phyloP scores from a whole-genome alignment of 64 coral and sea anemone species.

The Montipora cactus region DNA sequence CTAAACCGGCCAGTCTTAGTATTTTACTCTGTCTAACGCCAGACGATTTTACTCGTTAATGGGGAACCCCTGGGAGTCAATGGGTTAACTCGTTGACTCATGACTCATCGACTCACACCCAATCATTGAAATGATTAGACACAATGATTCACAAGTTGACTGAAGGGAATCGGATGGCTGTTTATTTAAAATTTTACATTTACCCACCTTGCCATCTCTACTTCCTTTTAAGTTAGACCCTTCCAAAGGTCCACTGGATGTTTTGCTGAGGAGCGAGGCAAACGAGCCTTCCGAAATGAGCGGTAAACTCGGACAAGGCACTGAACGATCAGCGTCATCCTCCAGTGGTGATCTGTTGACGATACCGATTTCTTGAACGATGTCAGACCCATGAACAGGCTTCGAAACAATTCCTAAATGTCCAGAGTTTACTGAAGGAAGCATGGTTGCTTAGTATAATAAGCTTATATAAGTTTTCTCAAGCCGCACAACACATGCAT shows the following conservation, averaged over 20 bases:
- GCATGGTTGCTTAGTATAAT: not conserved
- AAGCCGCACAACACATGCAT: not conserved
- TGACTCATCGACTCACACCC: too few species aligned
- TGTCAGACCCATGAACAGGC: not conserved
- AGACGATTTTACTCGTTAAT: too few species aligned
- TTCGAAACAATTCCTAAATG: conserved; percentile 4
- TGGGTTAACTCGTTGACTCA: too few species aligned
- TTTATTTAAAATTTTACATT: not conserved
- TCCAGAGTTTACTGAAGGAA: conserved; percentile 34
- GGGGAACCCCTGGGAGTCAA: too few species aligned
- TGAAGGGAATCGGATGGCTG: too few species aligned
- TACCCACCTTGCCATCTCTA: not conserved
- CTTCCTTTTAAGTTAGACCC: not conserved
- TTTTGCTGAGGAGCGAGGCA: conserved; percentile 62
- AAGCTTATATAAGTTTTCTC: too few species aligned
- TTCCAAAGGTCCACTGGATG: conserved; percentile 25
- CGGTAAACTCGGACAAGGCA: conserved; percentile 55
- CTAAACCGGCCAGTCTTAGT: too few species aligned
- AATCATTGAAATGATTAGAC: too few species aligned
- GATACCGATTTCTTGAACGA: conserved; percentile 29
- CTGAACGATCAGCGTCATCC: not conserved
- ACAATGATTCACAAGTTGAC: too few species aligned
- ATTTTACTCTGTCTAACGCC: too few species aligned
- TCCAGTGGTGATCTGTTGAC: conserved; percentile 9
- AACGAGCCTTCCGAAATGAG: conserved; percentile 79